phyloP scores from a whole-genome alignment of 2,888 invertebrate species.

The Philopedon plagiatum region DNA sequence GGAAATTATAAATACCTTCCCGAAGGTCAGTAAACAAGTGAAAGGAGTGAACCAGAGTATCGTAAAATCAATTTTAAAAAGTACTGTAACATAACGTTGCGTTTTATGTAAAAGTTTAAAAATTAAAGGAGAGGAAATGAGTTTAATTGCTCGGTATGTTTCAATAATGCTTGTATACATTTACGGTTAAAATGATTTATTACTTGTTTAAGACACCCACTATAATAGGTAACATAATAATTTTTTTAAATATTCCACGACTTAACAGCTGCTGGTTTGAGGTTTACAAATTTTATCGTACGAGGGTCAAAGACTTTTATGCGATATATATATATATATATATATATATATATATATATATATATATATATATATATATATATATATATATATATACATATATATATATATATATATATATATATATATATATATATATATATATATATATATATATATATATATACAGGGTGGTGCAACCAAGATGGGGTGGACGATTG shows the following conservation, averaged over 20 bases:
- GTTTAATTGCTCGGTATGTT: background rate
- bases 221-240: background rate
- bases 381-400: no score
- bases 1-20: conserved; percentile 55
- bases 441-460: no score
- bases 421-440: no score
- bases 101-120: conserved; percentile 21
- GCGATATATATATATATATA: no score
- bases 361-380: no score
- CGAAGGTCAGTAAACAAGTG: conserved; percentile 58
- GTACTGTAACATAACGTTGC: conserved; percentile 28
- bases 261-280: no score
- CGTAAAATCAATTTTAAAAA: conserved; percentile 42
- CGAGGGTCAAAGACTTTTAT: no score
- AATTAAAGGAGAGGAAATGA: conserved; percentile 32
- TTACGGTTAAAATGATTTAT: background rate
- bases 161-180: background rate
- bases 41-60: conserved; percentile 56
- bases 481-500: no score
- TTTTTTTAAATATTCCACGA: background rate
- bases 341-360: no score
- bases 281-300: no score
- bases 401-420: no score
- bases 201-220: background rate
- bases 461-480: no score